These are phyloP conservation scores for Dinocampus coccinellae DNA, from an alignment of 2,888 invertebrate genomes.

Conservation along the genomic window DNA sequence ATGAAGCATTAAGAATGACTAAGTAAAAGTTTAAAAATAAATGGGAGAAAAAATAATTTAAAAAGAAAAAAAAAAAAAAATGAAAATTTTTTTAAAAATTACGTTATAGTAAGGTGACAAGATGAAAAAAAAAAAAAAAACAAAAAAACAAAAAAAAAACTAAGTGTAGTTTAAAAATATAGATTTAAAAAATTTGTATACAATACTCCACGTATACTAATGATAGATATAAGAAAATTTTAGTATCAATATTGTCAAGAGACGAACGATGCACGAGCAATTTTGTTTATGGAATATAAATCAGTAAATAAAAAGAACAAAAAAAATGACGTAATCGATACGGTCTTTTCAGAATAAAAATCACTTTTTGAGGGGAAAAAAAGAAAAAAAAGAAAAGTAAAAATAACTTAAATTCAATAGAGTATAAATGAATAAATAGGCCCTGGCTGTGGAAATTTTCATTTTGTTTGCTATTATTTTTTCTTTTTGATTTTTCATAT, in stretches of 20 bases:
- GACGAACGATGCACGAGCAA: conserved; percentile 41
- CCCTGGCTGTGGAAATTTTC: conserved; percentile 43
- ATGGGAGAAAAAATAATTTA: not conserved
- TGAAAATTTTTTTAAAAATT: not conserved
- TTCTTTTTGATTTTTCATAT: not conserved
- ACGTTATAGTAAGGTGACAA: conserved; percentile 7
- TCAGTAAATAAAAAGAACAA: not conserved
- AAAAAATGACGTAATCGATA: conserved; percentile 5
- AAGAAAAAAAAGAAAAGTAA: conserved; percentile 7
- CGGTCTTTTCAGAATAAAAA: conserved; percentile 15
- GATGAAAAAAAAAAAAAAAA: too few species aligned
- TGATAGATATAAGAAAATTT: conserved; percentile 56
- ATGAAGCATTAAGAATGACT: conserved; percentile 6
- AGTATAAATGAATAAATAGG: not conserved
- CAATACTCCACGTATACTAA: conserved; percentile 67
- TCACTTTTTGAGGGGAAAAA: conserved; percentile 15
- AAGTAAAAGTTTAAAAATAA: conserved; percentile 9
- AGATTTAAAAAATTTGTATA: conserved; percentile 57
- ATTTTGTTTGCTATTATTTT: conserved; percentile 8
- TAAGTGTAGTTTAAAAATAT: conserved; percentile 37
- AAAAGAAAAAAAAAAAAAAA: not conserved
- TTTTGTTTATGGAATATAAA: conserved; percentile 30
- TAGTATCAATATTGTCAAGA: conserved; percentile 32
- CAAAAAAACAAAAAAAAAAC: too few species aligned
- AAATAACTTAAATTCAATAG: not conserved